Conservation (phyloP, 2,113 vertebrate species). For the Scolopax mira region DNA sequence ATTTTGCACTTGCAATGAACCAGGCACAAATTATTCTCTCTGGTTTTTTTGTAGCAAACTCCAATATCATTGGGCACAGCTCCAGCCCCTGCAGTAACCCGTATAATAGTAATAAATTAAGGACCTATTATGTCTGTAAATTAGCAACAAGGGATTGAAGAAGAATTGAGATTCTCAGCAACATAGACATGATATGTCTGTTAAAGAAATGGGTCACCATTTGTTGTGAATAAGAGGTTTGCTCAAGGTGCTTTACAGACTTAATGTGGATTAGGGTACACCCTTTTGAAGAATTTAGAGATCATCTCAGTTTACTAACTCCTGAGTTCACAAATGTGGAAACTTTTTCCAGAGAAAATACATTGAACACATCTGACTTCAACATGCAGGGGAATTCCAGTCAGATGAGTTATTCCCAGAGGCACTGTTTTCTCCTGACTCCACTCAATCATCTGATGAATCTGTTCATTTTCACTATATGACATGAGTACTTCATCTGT, state of each 20-base stretch:
- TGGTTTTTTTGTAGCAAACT: not conserved
- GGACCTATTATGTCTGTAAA: not conserved
- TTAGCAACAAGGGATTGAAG: not conserved
- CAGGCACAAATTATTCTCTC: not conserved
- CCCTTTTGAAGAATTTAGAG: not conserved
- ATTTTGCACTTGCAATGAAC: not conserved
- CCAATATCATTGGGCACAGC: not conserved
- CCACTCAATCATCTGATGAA: not conserved
- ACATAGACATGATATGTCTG: not conserved
- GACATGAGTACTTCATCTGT: not conserved
- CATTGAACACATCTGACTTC: not conserved
- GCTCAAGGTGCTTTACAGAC: not conserved
- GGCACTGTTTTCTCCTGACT: not conserved
- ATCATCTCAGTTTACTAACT: not conserved
- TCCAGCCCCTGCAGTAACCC: not conserved
- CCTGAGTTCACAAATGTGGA: not conserved
- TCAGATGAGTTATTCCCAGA: not conserved
- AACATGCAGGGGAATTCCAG: accelerated
- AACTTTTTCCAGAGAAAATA: not conserved
- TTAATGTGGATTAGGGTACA: not conserved
- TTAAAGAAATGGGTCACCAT: not conserved
- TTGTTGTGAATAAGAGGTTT: not conserved
- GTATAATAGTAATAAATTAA: not conserved
- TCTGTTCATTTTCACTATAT: not conserved
- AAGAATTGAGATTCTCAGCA: not conserved